These are phyloP conservation scores for Conus ventricosus DNA, from an alignment of 1,140 invertebrate genomes.

Conservation along the genomic window DNA sequence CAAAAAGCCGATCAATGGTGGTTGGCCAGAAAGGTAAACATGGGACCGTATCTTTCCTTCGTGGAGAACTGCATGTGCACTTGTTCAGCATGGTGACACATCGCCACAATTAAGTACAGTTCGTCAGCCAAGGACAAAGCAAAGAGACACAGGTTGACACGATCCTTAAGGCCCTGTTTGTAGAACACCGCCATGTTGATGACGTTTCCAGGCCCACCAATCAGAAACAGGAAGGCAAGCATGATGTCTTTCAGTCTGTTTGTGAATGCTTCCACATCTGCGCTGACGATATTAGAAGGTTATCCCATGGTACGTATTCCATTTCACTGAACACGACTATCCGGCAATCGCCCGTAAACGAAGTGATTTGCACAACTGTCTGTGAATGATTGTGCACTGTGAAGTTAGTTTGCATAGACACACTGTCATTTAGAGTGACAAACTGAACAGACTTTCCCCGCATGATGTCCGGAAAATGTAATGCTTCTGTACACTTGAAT, in stretches of 20 bases:
- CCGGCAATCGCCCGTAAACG: neutral
- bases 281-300: neutral
- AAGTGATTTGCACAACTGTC: neutral
- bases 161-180: slow-evolving; percentile 19
- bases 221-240: neutral
- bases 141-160: slow-evolving; percentile 28
- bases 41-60: neutral
- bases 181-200: slow-evolving; percentile 28
- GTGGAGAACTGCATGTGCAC: neutral
- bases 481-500: too few species aligned
- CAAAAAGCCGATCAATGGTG: neutral
- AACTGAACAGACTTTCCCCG: too few species aligned
- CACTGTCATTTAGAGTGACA: too few species aligned
- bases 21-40: neutral
- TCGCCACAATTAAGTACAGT: neutral
- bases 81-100: neutral
- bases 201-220: neutral
- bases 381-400: too few species aligned
- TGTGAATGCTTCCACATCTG: neutral
- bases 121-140: neutral
- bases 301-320: neutral
- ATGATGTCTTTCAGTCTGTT: neutral
- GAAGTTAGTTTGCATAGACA: too few species aligned
- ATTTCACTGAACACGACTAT: neutral
- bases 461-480: too few species aligned